Conservation (phyloP, 2,888 invertebrate genomes). For the Drosophila leonis region DNA sequence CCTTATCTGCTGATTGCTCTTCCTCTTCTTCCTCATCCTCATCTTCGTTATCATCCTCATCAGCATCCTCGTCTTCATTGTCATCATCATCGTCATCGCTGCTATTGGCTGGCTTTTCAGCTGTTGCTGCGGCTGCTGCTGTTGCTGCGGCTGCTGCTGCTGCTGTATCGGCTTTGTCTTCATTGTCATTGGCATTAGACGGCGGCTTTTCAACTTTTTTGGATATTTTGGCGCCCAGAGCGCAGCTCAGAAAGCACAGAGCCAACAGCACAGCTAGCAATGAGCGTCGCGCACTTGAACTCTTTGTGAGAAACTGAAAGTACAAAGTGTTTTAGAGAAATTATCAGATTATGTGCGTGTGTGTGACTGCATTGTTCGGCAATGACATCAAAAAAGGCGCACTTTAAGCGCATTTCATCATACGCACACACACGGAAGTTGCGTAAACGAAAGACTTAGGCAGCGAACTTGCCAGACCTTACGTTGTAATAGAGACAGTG, state of each 20-base stretch:
- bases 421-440: slow-evolving; percentile 55
- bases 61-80: slow-evolving; percentile 40
- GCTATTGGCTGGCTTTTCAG: slow-evolving; percentile 25
- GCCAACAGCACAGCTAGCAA: slow-evolving; percentile 64
- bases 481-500: slow-evolving; percentile 7
- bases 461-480: slow-evolving; percentile 58
- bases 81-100: slow-evolving; percentile 39
- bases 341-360: slow-evolving; percentile 28
- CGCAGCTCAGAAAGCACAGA: slow-evolving; percentile 63
- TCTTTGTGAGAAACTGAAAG: slow-evolving; percentile 78
- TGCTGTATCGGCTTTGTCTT: slow-evolving; percentile 46
- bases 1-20: slow-evolving; percentile 44
- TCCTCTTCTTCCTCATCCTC: slow-evolving; percentile 37
- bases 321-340: slow-evolving; percentile 52
- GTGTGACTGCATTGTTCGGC: slow-evolving; percentile 51
- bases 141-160: slow-evolving; percentile 8
- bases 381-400: slow-evolving; percentile 46
- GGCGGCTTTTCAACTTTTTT: slow-evolving; percentile 55
- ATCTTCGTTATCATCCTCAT: slow-evolving; percentile 40
- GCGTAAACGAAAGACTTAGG: slow-evolving; percentile 76
- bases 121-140: slow-evolving; percentile 17
- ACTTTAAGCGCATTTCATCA: slow-evolving; percentile 64
- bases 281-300: slow-evolving; percentile 64
- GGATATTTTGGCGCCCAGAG: slow-evolving; percentile 68
- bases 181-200: slow-evolving; percentile 41